Conservation (phyloP, 1,140 invertebrate species). For the Calephelis virginiensis region DNA sequence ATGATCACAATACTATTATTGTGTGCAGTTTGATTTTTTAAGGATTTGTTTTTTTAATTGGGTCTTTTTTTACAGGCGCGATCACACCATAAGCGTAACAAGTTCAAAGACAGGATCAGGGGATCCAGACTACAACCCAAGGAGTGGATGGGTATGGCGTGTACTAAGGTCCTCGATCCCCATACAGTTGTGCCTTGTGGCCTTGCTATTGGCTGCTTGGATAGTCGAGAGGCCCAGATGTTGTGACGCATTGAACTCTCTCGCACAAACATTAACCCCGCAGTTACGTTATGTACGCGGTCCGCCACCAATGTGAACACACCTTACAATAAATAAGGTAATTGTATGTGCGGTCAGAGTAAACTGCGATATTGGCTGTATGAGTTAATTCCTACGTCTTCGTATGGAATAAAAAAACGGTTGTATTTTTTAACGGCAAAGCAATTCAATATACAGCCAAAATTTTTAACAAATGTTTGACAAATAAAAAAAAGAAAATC, state of each 20-base stretch:
- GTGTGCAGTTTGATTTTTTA: too few species aligned
- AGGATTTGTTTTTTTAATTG: too few species aligned
- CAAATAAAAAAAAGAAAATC: not conserved
- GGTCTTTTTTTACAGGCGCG: conserved; percentile 36
- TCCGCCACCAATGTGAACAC: conserved; percentile 88
- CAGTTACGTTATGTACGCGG: conserved; percentile 91
- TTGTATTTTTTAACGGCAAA: not conserved
- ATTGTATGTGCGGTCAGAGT: conserved; percentile 6
- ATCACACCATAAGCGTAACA: conserved; percentile 42
- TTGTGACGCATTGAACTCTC: conserved; percentile 91
- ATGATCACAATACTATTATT: too few species aligned
- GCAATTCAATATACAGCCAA: not conserved
- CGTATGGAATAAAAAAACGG: not conserved
- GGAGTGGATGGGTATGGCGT: conserved; percentile 84
- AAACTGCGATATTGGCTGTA: conserved; percentile 7
- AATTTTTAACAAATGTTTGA: not conserved
- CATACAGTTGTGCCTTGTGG: conserved; percentile 89
- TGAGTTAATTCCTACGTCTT: not conserved
- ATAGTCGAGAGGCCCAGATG: conserved; percentile 89
- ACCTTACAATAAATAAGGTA: conserved; percentile 18
- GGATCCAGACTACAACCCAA: conserved; percentile 72
- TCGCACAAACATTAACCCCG: conserved; percentile 89
- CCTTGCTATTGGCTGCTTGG: conserved; percentile 89
- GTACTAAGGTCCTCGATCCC: conserved; percentile 87
- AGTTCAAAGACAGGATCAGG: conserved; percentile 56